Evolutionary conservation across 2,888 invertebrate species (phyloP).

Genomic region (Cantharis flavilabris): DNA sequence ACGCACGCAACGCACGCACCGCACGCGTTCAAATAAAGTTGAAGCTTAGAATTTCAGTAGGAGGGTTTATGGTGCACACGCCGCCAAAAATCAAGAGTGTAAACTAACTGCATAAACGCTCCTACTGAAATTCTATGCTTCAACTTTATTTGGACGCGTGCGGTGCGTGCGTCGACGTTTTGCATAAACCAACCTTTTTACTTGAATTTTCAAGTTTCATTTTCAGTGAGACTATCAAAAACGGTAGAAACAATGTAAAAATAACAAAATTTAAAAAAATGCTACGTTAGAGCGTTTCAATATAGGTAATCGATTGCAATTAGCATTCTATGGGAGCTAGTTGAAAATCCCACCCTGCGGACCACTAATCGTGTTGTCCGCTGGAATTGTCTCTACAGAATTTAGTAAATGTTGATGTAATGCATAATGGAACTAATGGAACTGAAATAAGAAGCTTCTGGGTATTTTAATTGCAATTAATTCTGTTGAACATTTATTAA

Average conservation of each 20-base stretch:
- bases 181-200: too few relatives aligned
- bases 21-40: too few relatives aligned
- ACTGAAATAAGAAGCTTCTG: slow-evolving; percentile 8
- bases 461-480: neutral
- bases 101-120: too few relatives aligned
- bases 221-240: too few relatives aligned
- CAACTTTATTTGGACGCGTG: too few relatives aligned
- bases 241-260: neutral
- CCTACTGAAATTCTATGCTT: too few relatives aligned
- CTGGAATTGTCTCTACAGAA: slow-evolving; percentile 15
- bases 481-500: neutral
- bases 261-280: slow-evolving; percentile 4
- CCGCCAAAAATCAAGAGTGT: too few relatives aligned
- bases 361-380: slow-evolving; percentile 27
- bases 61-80: too few relatives aligned
- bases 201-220: too few relatives aligned
- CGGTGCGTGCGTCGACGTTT: too few relatives aligned
- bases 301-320: slow-evolving; percentile 33
- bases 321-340: slow-evolving; percentile 41
- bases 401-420: slow-evolving; percentile 24
- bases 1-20: too few relatives aligned
- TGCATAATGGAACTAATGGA: slow-evolving; percentile 22
- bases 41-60: too few relatives aligned
- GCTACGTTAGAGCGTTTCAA: neutral
- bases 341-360: slow-evolving; percentile 38